A percentile compares a stretch with the other conserved stretches of the same genome.
Evolutionary conservation across 2,113 vertebrate genomes (phyloP).

Genomic region (Gymnarchus niloticus): DNA sequence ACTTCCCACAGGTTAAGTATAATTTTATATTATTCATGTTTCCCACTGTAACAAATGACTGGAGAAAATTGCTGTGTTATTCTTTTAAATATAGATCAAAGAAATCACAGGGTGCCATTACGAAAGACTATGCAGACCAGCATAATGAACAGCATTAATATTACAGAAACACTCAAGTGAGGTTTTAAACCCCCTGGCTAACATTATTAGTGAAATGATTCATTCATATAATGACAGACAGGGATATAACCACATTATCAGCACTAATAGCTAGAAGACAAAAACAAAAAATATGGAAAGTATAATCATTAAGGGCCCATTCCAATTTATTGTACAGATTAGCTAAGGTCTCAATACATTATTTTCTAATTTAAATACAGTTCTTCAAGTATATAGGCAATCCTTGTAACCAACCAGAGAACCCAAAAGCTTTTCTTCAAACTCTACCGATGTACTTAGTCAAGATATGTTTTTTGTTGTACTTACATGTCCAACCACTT

Average conservation of each 20-base stretch:
- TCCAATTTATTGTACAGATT: background rate
- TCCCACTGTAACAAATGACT: background rate
- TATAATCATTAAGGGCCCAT: background rate
- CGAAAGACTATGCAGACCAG: background rate
- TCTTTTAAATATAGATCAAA: constrained; percentile 1
- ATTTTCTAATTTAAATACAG: background rate
- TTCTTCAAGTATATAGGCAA: background rate
- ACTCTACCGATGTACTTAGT: background rate
- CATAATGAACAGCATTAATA: constrained; percentile 10
- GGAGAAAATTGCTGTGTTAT: background rate
- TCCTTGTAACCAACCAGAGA: background rate
- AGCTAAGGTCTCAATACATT: background rate
- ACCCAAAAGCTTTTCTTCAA: background rate
- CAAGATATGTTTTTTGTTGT: no score
- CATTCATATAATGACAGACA: background rate
- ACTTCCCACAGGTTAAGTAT: background rate
- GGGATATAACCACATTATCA: constrained; percentile 12
- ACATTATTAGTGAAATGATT: constrained; percentile 11
- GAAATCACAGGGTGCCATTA: background rate
- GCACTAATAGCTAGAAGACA: background rate
- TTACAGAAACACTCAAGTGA: background rate
- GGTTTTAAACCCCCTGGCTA: background rate
- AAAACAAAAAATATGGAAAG: constrained; percentile 6
- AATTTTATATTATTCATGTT: background rate
- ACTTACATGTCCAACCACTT: no score